Conservation (phyloP, 2,113 vertebrate genomes). For the Rhineura floridana region DNA sequence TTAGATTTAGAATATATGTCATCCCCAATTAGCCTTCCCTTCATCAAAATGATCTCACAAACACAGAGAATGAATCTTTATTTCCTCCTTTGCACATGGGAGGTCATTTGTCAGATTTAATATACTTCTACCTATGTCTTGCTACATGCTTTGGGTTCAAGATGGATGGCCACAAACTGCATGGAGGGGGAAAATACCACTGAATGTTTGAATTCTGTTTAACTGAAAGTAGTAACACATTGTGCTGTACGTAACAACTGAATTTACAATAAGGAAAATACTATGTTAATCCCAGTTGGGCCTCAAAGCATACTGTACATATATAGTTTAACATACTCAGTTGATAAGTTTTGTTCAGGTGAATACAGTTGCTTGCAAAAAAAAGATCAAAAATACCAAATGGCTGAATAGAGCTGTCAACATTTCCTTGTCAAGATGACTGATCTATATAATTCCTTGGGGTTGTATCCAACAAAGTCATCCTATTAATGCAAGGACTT, state of each 20-base stretch:
- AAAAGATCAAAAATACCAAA: background rate
- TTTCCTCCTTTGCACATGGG: constrained; percentile 85
- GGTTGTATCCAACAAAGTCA: constrained; percentile 1
- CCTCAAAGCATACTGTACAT: background rate
- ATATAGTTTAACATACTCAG: background rate
- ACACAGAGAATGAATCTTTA: constrained; percentile 85
- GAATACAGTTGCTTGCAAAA: background rate
- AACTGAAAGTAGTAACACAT: constrained; percentile 37
- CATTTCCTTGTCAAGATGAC: constrained; percentile 17
- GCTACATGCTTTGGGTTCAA: constrained; percentile 77
- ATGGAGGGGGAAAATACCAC: constrained; percentile 56
- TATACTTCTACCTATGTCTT: constrained; percentile 81
- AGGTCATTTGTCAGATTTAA: constrained; percentile 87
- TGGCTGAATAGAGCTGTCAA: background rate
- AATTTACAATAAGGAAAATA: constrained; percentile 2
- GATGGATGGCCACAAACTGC: constrained; percentile 72
- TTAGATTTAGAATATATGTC: constrained; percentile 85
- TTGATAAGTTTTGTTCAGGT: background rate
- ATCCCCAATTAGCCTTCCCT: constrained; percentile 82
- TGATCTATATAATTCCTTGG: background rate
- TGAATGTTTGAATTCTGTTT: constrained; percentile 62
- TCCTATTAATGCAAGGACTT: no score
- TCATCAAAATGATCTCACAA: constrained; percentile 86
- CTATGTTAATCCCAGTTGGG: constrained; percentile 11
- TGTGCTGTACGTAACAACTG: constrained; percentile 34